A percentile compares a stretch with the other conserved stretches of the same genome.
Evolutionary conservation across 2,797 vertebrate genomes (phyloP).

Genomic region (Naso thynnoides): DNA sequence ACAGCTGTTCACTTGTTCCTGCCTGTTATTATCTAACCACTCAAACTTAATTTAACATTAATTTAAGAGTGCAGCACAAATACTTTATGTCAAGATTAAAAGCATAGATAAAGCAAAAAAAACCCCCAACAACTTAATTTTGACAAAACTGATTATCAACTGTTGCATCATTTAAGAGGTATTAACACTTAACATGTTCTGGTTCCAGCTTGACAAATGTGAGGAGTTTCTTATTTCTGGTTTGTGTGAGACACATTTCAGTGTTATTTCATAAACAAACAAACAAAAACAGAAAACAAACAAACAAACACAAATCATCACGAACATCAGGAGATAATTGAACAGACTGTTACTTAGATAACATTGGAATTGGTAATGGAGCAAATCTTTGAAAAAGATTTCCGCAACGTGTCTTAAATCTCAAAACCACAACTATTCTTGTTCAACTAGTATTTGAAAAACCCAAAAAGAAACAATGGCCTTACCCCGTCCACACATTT

Average conservation of each 20-base stretch:
- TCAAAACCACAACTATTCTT: background rate
- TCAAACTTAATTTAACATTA: background rate
- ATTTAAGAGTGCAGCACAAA: background rate
- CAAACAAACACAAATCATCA: no score
- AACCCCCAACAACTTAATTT: background rate
- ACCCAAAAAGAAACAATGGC: background rate
- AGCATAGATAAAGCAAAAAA: background rate
- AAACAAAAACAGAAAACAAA: no score
- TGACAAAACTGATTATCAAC: background rate
- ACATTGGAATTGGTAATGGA: no score
- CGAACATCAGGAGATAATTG: no score
- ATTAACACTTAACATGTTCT: background rate
- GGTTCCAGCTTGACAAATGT: background rate
- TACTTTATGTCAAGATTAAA: background rate
- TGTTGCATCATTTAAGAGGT: background rate
- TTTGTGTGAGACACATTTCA: no score
- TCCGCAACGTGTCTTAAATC: no score
- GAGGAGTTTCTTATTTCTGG: no score
- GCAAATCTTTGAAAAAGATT: no score
- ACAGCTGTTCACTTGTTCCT: constrained; percentile 23
- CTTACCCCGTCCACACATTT: background rate
- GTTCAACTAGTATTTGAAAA: no score
- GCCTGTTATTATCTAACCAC: constrained; percentile 12
- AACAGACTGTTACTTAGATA: no score
- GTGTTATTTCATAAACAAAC: no score